phyloP scores from a whole-genome alignment of 1,140 invertebrate genomes.

The Cryptotermes secundus region DNA sequence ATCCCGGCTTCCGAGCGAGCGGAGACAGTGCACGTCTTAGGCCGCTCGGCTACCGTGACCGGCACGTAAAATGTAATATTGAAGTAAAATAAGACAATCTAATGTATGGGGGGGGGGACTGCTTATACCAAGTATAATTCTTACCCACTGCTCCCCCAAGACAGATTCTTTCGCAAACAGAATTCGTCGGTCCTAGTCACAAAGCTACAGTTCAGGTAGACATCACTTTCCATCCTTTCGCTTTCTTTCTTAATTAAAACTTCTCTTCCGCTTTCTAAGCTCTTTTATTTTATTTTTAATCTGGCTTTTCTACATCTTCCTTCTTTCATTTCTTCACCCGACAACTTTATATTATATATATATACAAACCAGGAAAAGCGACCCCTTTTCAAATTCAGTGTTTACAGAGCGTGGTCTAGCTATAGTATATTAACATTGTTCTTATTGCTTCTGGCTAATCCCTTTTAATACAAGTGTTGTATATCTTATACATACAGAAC shows the following conservation, averaged over 20 bases:
- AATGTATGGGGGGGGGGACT: not conserved
- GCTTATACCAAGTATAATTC: not conserved
- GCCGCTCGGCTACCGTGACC: too few relatives aligned
- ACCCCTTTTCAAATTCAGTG: not conserved
- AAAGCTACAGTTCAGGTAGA: not conserved
- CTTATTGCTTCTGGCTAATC: not conserved
- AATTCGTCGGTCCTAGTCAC: not conserved
- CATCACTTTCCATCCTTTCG: not conserved
- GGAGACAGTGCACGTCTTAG: too few relatives aligned
- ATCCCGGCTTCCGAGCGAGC: too few relatives aligned
- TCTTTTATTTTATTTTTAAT: not conserved
- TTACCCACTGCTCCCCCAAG: not conserved
- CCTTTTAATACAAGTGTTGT: not conserved
- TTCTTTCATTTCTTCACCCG: not conserved
- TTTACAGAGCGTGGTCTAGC: not conserved
- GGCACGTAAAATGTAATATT: too few relatives aligned
- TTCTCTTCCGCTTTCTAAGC: not conserved
- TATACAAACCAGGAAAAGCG: not conserved
- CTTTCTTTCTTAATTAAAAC: slow-evolving; percentile 1
- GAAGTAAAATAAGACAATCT: too few relatives aligned
- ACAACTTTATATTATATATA: not conserved
- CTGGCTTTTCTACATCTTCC: not conserved
- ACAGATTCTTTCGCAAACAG: not conserved
- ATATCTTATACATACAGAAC: not conserved
- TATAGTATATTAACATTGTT: not conserved